Base-by-base conservation (phyloP, 2,888 invertebrate genomes). In the Lamellibrachia satsuma region DNA sequence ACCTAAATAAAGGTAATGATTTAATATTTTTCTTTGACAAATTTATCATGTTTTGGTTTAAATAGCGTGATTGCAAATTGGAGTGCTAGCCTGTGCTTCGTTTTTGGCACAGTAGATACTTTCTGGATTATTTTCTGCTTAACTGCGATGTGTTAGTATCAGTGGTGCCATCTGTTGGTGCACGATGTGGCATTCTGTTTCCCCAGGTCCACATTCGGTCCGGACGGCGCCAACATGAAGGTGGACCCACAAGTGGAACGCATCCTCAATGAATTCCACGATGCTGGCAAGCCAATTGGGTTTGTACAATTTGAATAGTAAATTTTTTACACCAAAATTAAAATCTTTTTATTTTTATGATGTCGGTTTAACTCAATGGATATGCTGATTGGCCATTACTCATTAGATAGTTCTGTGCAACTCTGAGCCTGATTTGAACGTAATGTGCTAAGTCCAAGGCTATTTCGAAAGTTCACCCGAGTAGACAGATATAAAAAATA, bases 271-370 rank as follows among this genome's bases (percentile, higher is more conserved):
- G 97, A 97, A 55, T 97, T 97, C 94, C 97, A 97, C 94, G 95
- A 95, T 90, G 96, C 96, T 1, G 96, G 96, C 92, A 97, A 97
- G 94, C 97, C 97, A 1, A 97, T 97, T 92, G 97, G 97, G 96
- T 96, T 93, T 93, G 94, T 93, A 90, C 52, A 92, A 22, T 75
- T 75, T 11, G 15, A 75, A 22, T 15, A 75, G n/a, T 75, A 15
- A 15, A 75, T 6, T n/a, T 55, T 75, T 22, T 6, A 22, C 22
- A 22, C 22, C 6, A 75, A 75, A 75, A 75, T 22, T 2, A 75
- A 75, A 22, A 6, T 22, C 9, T 60, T 60, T 60, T 60, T 11
- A 60, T 60, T 60, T 0, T 60, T 4, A 22, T 60, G 22, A 15
- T 9, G 4, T 15, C 15, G 22, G 11, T 4, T 9, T 60, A 60